Percentiles rank a stretch among this genome's conserved stretches.
phyloP scores from a whole-genome alignment of 2,797 vertebrate species.

The Brotula barbata region DNA sequence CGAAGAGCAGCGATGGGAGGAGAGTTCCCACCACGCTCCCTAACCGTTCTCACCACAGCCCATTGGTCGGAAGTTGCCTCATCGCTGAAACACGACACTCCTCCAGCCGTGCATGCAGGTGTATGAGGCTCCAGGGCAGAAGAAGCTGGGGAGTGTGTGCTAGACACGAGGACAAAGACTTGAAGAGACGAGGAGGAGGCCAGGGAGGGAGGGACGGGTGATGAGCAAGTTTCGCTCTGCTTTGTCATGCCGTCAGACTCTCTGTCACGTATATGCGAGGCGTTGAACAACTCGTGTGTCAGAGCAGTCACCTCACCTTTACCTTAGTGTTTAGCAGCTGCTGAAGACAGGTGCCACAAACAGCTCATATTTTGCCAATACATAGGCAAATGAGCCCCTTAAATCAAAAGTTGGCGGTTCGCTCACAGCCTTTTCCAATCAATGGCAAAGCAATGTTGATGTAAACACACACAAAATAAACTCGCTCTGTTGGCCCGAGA shows the following conservation, averaged over 20 bases:
- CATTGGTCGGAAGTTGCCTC: slow-evolving; percentile 80
- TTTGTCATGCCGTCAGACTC: slow-evolving; percentile 63
- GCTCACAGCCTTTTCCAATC: slow-evolving; percentile 30
- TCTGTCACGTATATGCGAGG: slow-evolving; percentile 26
- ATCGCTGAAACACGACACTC: slow-evolving; percentile 73
- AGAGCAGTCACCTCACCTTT: slow-evolving; percentile 21
- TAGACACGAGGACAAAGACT: slow-evolving; percentile 62
- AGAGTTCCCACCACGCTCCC: slow-evolving; percentile 87
- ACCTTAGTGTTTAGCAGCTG: slow-evolving; percentile 63
- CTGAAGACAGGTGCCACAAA: slow-evolving; percentile 68
- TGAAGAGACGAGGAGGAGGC: slow-evolving; percentile 30
- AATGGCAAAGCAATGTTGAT: neutral
- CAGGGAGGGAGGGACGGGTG: slow-evolving; percentile 24
- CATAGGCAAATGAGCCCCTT: slow-evolving; percentile 67
- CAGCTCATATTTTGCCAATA: slow-evolving; percentile 66
- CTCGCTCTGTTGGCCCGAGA: too few species aligned
- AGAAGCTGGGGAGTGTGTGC: slow-evolving; percentile 56
- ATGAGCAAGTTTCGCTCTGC: slow-evolving; percentile 71
- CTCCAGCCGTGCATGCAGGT: slow-evolving; percentile 74
- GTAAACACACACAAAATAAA: too few species aligned
- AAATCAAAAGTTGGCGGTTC: slow-evolving; percentile 49
- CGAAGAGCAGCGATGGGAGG: slow-evolving; percentile 78
- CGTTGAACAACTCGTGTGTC: slow-evolving; percentile 10
- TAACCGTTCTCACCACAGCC: slow-evolving; percentile 80
- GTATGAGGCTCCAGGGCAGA: slow-evolving; percentile 70